A percentile compares a stretch with the other conserved stretches of the same genome.
Evolutionary conservation across 2,888 invertebrate species (phyloP).

Genomic region (Odontothrips loti): DNA sequence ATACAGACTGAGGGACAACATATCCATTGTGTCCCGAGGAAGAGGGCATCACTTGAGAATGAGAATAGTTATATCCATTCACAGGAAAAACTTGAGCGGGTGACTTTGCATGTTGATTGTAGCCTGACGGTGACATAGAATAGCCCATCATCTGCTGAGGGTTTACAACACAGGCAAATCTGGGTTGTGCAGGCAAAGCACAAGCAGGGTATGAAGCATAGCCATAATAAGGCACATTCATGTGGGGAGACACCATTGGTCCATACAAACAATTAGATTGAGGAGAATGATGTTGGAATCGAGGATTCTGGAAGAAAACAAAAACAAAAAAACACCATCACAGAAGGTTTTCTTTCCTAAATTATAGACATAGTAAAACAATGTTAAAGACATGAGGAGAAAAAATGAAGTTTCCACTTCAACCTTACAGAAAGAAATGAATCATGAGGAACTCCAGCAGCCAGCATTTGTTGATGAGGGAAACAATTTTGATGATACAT

Average conservation of each 20-base stretch:
- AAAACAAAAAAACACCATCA: neutral
- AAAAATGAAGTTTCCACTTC: too few relatives aligned
- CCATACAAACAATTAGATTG: conserved; percentile 8
- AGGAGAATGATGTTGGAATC: neutral
- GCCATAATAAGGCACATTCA: conserved; percentile 27
- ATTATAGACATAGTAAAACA: too few relatives aligned
- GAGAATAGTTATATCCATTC: neutral
- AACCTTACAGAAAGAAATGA: neutral
- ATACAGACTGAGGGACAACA: conserved; percentile 37
- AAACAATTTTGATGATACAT: conserved; percentile 37
- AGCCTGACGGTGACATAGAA: neutral
- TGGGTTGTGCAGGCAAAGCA: conserved; percentile 43
- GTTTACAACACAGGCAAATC: conserved; percentile 31
- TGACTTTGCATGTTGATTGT: neutral
- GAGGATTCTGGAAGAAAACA: neutral
- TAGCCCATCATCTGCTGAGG: conserved; percentile 35
- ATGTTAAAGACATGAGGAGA: too few relatives aligned
- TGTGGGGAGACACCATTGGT: neutral
- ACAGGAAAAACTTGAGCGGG: neutral
- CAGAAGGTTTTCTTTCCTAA: too few relatives aligned
- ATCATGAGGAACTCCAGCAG: conserved; percentile 12
- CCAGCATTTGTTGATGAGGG: neutral
- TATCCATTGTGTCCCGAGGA: conserved; percentile 37
- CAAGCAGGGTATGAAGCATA: conserved; percentile 36
- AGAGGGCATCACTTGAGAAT: neutral